These are phyloP conservation scores for Myotis planiceps DNA, from an alignment of 2,797 vertebrate species.

Conservation along the genomic window DNA sequence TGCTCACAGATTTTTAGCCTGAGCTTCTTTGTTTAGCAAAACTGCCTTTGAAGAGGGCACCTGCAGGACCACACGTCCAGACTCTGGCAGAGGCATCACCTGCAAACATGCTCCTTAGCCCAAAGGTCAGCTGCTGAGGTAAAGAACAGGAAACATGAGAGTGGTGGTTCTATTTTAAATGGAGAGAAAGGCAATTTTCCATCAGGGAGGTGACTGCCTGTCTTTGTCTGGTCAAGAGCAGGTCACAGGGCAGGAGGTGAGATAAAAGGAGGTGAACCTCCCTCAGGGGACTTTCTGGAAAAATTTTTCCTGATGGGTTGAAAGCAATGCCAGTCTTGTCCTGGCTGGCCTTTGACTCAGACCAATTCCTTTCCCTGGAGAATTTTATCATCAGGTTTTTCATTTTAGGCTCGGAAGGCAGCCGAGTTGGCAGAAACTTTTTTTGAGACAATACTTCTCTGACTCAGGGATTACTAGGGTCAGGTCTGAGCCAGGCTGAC, in stretches of 20 bases:
- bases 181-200: conserved; percentile 64
- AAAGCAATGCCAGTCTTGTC: conserved; percentile 58
- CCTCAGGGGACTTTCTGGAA: conserved; percentile 50
- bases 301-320: conserved; percentile 66
- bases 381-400: conserved; percentile 68
- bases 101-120: background rate
- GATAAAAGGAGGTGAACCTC: conserved; percentile 64
- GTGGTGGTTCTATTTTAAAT: background rate
- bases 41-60: background rate
- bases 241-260: conserved; percentile 76
- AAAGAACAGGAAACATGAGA: conserved; percentile 13
- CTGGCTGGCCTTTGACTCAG: conserved; percentile 77
- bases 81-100: background rate
- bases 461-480: background rate
- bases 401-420: conserved; percentile 21
- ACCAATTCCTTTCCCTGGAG: conserved; percentile 44
- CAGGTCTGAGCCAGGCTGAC: conserved; percentile 46
- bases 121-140: background rate
- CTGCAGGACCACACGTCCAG: background rate
- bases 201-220: background rate
- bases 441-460: background rate
- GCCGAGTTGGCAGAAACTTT: conserved; percentile 39
- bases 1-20: background rate
- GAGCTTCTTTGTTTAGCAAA: background rate
- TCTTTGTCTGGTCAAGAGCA: conserved; percentile 24